These are phyloP conservation scores for Callimorpha dominula DNA, from an alignment of 2,888 invertebrate species.

Conservation along the genomic window DNA sequence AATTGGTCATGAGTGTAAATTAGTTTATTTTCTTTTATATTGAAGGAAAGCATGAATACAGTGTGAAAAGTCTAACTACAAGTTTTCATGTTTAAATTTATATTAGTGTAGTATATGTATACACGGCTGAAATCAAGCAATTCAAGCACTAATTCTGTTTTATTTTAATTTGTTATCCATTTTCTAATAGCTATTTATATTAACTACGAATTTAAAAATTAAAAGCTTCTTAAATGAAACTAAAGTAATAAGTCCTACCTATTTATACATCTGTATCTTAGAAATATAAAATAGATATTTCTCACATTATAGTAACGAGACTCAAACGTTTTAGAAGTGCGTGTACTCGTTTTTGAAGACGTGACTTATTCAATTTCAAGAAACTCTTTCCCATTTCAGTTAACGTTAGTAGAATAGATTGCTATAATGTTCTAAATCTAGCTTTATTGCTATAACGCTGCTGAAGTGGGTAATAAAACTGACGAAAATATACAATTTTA, in stretches of 20 bases:
- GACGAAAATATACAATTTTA: slow-evolving; percentile 2
- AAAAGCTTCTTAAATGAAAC: neutral
- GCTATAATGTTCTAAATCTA: neutral
- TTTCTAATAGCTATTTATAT: neutral
- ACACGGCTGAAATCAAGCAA: too few relatives aligned
- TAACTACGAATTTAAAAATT: neutral
- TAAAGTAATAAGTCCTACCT: neutral
- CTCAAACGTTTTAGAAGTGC: neutral
- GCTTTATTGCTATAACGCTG: neutral
- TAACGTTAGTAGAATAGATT: neutral
- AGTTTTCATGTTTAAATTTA: too few relatives aligned
- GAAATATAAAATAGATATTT: neutral
- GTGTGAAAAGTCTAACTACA: too few relatives aligned
- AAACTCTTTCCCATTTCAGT: neutral
- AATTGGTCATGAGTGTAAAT: too few relatives aligned
- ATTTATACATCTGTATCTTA: neutral
- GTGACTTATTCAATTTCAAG: neutral
- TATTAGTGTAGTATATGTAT: too few relatives aligned
- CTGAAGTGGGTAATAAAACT: slow-evolving; percentile 2
- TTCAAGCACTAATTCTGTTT: too few relatives aligned
- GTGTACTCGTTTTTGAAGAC: neutral
- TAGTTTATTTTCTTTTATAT: too few relatives aligned
- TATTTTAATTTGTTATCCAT: neutral
- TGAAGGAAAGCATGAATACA: too few relatives aligned
- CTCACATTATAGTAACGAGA: neutral